Conservation (phyloP, 2,113 vertebrate species). For the Ginglymostoma cirratum region DNA sequence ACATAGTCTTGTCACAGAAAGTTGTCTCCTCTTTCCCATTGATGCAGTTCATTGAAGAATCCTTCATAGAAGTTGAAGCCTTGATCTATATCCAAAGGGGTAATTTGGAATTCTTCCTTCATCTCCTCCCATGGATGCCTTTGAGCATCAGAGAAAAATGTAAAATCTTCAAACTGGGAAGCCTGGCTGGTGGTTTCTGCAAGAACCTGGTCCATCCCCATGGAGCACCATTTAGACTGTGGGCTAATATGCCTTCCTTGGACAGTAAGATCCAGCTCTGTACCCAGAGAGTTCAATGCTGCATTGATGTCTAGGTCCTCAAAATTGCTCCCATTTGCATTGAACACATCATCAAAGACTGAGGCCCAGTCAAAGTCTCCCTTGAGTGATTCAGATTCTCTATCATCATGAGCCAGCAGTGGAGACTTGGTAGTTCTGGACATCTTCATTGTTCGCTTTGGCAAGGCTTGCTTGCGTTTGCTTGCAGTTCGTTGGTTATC, state of each 20-base stretch:
- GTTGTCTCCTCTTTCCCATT: slow-evolving; percentile 61
- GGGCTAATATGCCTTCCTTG: slow-evolving; percentile 49
- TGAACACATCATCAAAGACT: slow-evolving; percentile 64
- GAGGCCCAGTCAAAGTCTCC: slow-evolving; percentile 64
- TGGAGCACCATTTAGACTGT: not conserved
- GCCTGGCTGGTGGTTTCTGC: slow-evolving; percentile 41
- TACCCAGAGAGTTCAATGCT: slow-evolving; percentile 62
- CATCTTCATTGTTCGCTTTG: slow-evolving; percentile 48
- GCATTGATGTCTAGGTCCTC: slow-evolving; percentile 72
- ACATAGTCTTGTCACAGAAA: slow-evolving; percentile 54
- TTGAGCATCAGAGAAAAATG: slow-evolving; percentile 54
- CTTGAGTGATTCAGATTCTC: slow-evolving; percentile 53
- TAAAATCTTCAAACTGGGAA: slow-evolving; percentile 55
- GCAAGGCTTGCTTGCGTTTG: slow-evolving; percentile 54
- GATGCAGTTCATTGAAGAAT: slow-evolving; percentile 65
- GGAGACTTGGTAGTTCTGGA: slow-evolving; percentile 53
- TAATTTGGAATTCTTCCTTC: slow-evolving; percentile 57
- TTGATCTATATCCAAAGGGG: slow-evolving; percentile 58
- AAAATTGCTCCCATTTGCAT: slow-evolving; percentile 61
- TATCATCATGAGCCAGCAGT: slow-evolving; percentile 53
- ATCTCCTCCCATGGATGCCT: slow-evolving; percentile 65
- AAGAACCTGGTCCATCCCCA: not conserved
- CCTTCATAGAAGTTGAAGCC: slow-evolving; percentile 61
- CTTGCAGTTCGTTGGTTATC: slow-evolving; percentile 36
- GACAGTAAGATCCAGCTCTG: slow-evolving; percentile 56